Base-by-base conservation (phyloP, 2,888 invertebrate species). In the Acleris holmiana region DNA sequence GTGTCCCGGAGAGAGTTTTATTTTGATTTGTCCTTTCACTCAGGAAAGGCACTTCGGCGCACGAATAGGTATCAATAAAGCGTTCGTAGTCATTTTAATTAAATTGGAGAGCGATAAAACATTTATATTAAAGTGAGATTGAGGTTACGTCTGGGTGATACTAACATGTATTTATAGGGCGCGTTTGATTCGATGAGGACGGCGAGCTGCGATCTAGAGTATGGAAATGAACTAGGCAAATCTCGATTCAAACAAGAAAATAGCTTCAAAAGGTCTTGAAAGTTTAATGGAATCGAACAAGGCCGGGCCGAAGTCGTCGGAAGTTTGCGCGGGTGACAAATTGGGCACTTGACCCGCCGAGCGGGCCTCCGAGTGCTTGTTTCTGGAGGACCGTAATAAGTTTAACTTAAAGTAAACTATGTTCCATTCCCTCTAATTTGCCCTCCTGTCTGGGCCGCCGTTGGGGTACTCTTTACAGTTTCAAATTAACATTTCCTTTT, bases 351-450 rank as follows among this genome's bases (percentile, higher is more conserved):
- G 92, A 91, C 91, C 91, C 90, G 89, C 82, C 81, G 82, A 77
- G 78, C 84, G 82, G 81, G 87, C 86, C 88, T 86, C 82, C 86
- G 83, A 85, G 86, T 83, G 86, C 87, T 85, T 90, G 91, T 89
- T 88, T 82, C 90, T 86, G 82, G 84, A 91, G 90, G 83, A 89
- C 91, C 90, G 89, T 91, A 91, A 91, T 92, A 92, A 91, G 87
- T 91, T 91, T 90, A 91, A 91, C 90, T 91, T 91, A 82, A 91
- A 91, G 88, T 91, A 91, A 92, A 92, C 92, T 92, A 91, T 91
- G 91, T 91, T 90, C 91, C 86, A 86, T 89, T 89, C 82, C 88
- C 87, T 89, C 86, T 91, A 91, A 91, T 92, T 91, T 90, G 85
- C 84, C 77, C 84, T 83, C 80, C 78, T 75, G 77, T 78, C 74